Evolutionary conservation across 2,113 vertebrate genomes (phyloP).

Genomic region (Jacana jacana): DNA sequence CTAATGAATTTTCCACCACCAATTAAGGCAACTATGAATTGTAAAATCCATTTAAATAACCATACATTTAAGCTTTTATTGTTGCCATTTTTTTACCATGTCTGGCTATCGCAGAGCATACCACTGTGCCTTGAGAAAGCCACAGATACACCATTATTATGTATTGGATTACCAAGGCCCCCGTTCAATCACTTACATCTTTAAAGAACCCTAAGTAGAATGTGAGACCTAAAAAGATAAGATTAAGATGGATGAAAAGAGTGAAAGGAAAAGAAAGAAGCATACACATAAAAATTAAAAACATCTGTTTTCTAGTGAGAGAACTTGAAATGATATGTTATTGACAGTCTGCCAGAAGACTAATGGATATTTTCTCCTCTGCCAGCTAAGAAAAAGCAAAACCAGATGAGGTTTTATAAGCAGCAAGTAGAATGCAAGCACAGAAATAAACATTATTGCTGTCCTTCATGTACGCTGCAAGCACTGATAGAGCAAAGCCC

Average conservation of each 20-base stretch:
- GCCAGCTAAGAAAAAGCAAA: conserved; percentile 3
- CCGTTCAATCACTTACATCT: background rate
- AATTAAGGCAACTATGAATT: background rate
- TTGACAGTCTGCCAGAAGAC: background rate
- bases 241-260: background rate
- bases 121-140: background rate
- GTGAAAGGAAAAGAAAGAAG: background rate
- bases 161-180: background rate
- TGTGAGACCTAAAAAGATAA: background rate
- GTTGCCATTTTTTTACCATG: background rate
- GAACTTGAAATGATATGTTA: background rate
- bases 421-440: background rate
- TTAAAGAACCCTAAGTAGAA: background rate
- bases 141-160: background rate
- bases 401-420: background rate
- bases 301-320: background rate
- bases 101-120: background rate
- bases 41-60: background rate
- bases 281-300: background rate
- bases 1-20: background rate
- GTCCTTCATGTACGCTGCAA: background rate
- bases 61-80: background rate
- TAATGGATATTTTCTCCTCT: background rate
- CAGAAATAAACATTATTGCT: background rate
- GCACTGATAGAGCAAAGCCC: background rate